Evolutionary conservation across 1,140 invertebrate species (phyloP), one percentile per base, ranked within the genome.

Genomic region (Megalopta genalis): DNA sequence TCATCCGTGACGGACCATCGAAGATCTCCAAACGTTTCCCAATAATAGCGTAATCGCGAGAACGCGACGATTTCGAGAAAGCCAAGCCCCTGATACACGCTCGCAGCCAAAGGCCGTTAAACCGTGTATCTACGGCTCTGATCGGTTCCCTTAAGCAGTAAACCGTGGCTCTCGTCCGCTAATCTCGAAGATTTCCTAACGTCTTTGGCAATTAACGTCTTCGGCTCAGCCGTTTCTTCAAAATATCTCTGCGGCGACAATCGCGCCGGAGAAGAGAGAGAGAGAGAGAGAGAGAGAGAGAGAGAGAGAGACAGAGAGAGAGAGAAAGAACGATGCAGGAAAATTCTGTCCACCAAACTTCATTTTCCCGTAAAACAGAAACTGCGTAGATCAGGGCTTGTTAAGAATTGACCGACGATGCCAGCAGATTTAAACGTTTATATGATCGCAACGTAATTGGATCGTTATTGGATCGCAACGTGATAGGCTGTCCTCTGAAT

Each of bases 121-220:
- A 80, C 42, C 23, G 9, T 57, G 59, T 75, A 69, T 75, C 66
- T 75, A 32, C 16, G 6, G 23, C 4, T 64, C 27, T 46, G 18
- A 70, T 75, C 9, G 27, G 3, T 18, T 39, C 70, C 64, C 63
- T 74, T 49, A 39, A 74, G 27, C 42, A 2, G 32, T 66, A 71
- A 66, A 62, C 27, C 7, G 0, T 16, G 16, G 52, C 70, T 65
- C 57, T 72, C 68, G 23, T 65, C 21, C 16, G 16, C 46, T 71
- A 63, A 80, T 80, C 70, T 76, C n/a, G n/a, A 69, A 52, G 25
- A 42, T 49, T 21, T 67, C 14, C 52, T 59, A 18, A 57, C 16
- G n/a, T 68, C 39, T 10, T 23, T 5, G 74, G 49, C 39, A 77
- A 65, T 79, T 82, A 78, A 39, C 9, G 5, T 14, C 3, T 25